A percentile compares a stretch with the other conserved stretches of the same genome.
These are phyloP conservation scores for Mionectes macconnelli DNA, from an alignment of 2,113 vertebrate genomes.

Conservation along the genomic window DNA sequence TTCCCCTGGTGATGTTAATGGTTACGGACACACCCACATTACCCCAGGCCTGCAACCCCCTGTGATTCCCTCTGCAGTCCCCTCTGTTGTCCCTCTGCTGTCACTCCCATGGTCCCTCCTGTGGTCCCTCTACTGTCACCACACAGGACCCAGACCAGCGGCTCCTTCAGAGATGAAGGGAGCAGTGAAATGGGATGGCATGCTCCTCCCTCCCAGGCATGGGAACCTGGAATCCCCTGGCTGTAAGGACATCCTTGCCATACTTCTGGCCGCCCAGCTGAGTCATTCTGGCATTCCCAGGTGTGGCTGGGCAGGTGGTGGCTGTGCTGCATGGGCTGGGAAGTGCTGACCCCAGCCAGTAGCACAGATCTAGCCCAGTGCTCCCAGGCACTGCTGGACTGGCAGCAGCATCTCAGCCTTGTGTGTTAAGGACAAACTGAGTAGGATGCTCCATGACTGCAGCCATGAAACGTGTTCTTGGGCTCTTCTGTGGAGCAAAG, in stretches of 20 bases:
- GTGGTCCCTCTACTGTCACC: background rate
- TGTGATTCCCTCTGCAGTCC: background rate
- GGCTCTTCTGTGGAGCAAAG: background rate
- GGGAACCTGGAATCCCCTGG: background rate
- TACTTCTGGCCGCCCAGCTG: background rate
- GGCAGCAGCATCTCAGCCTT: background rate
- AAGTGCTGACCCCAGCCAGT: background rate
- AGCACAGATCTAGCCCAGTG: rapidly evolving
- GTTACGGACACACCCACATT: rapidly evolving
- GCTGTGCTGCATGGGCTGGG: background rate
- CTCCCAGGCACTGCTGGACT: background rate
- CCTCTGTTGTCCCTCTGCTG: background rate
- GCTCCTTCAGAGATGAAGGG: background rate
- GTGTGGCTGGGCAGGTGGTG: background rate
- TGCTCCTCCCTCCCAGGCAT: background rate
- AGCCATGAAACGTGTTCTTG: background rate
- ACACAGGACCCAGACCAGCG: rapidly evolving
- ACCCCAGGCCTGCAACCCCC: rapidly evolving
- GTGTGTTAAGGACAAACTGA: background rate
- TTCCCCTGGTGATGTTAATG: rapidly evolving
- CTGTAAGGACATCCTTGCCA: background rate
- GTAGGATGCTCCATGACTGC: background rate
- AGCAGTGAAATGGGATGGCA: background rate
- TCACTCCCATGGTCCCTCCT: background rate
- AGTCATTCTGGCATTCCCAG: rapidly evolving